Evolutionary conservation across 2,113 vertebrate species (phyloP), one percentile per base, ranked within the genome.

Genomic region (Silurus glanis): DNA sequence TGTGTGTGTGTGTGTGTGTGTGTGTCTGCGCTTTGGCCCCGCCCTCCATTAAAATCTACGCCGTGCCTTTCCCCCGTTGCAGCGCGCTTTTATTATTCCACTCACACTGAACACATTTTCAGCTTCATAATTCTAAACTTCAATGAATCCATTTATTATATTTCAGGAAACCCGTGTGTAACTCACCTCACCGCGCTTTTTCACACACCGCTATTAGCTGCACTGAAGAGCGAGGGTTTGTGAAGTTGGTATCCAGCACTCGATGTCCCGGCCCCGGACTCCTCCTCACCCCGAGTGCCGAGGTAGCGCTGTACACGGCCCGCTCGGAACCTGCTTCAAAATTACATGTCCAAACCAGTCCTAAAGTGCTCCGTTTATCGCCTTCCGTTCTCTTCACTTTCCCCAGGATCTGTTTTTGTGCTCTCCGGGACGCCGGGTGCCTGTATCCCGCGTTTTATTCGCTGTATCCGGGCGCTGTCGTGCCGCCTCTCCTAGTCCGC

Each of bases 401-500:
- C 37, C 14, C 80, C 49, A 0, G 45, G 64, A 17, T 59, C 8
- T 17, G 64, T 66, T 80, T 56, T 37, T 82, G 90, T 58, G 85
- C 89, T 89, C 75, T 86, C 84, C 79, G 69, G 59, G 51, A 85
- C 74, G 69, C 80, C 80, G 82, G 78, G 74, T 75, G 64, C 28
- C 86, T 80, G 86, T 92, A 92, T 92, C 90, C 92, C 92, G 90
- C 92, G 83, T 90, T 94, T 92, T 93, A 89, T 93, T 93, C 88
- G 88, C 91, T 93, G 93, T 94, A 92, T 95, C 94, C 94, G 94
- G 93, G 93, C 94, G 92, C 91, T 91, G 94, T 91, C 66, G 82
- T 90, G 92, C 91, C 90, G 91, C 90, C 93, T 92, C 82, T 92
- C 93, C 93, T 95, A 95, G 88, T 94, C 95, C 95, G 95, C 95